Evolutionary conservation across 35 echinoderm and acorn worm genomes (phyloP).

Genomic region (Patiria miniata): DNA sequence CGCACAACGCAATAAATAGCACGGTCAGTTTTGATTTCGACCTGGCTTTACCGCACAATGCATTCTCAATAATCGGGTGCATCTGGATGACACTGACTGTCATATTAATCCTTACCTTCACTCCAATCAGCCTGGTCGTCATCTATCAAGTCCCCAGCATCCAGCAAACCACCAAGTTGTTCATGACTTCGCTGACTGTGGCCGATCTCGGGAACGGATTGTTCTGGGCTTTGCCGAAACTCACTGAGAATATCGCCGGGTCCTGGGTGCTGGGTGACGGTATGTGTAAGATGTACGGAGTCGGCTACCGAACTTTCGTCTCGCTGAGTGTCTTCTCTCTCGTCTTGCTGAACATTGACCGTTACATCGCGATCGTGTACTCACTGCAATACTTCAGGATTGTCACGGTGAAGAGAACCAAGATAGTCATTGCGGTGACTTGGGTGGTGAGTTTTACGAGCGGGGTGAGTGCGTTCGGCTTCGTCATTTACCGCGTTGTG

Average conservation of each 20-base stretch:
- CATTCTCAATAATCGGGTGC: too few species aligned
- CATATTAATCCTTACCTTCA: neutral
- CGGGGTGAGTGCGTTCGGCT: neutral
- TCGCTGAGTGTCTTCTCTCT: neutral
- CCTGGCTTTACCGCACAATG: too few species aligned
- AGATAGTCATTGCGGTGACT: neutral
- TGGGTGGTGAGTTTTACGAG: neutral
- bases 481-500: neutral
- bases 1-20: too few species aligned
- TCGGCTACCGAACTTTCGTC: neutral
- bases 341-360: neutral
- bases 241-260: neutral
- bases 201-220: neutral
- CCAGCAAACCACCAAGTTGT: neutral
- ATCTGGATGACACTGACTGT: neutral
- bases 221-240: neutral
- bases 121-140: neutral
- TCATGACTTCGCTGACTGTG: neutral
- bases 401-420: neutral
- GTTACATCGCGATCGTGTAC: conserved; percentile 5
- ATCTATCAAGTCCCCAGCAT: neutral
- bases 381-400: conserved; percentile 1
- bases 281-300: neutral
- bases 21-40: too few species aligned
- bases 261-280: neutral